Evolutionary conservation across 2,888 invertebrate genomes (phyloP).

Genomic region (Agapetus fuscipes): DNA sequence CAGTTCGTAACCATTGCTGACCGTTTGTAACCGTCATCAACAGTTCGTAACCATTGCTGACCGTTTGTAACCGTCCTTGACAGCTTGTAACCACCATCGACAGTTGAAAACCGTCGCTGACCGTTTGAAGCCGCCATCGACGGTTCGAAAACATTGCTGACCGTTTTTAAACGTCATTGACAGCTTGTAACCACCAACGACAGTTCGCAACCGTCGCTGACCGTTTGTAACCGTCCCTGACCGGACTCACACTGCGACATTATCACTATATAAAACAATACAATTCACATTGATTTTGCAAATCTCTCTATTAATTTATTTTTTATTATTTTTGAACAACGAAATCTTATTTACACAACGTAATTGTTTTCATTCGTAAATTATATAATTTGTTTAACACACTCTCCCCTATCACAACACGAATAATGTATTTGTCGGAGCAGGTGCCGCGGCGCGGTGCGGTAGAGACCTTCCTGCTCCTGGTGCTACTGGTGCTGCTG

Average conservation of each 20-base stretch:
- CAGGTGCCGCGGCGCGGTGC: conserved; percentile 7
- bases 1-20: too few relatives aligned
- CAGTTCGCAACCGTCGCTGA: background rate
- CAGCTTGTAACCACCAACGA: too few relatives aligned
- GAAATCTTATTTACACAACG: conserved; percentile 30
- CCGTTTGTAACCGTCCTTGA: conserved; percentile 5
- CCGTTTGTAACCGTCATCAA: too few relatives aligned
- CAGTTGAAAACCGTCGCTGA: conserved; percentile 14
- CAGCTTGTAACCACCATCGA: too few relatives aligned
- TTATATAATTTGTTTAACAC: conserved; percentile 22
- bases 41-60: background rate
- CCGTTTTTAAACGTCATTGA: too few relatives aligned
- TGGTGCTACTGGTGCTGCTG: background rate
- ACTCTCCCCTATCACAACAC: conserved; percentile 32
- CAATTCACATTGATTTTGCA: conserved; percentile 23
- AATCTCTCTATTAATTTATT: conserved; percentile 19
- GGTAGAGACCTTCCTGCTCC: too few relatives aligned
- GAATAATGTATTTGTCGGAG: conserved; percentile 20
- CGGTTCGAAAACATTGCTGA: too few relatives aligned
- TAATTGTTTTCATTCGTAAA: conserved; percentile 18
- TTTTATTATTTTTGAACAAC: conserved; percentile 24
- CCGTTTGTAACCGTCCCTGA: conserved; percentile 4
- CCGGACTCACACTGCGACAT: conserved; percentile 20
- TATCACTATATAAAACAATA: conserved; percentile 23
- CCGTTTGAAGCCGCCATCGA: background rate